Evolutionary conservation across 2,797 vertebrate genomes (phyloP).

Genomic region (Helarctos malayanus): DNA sequence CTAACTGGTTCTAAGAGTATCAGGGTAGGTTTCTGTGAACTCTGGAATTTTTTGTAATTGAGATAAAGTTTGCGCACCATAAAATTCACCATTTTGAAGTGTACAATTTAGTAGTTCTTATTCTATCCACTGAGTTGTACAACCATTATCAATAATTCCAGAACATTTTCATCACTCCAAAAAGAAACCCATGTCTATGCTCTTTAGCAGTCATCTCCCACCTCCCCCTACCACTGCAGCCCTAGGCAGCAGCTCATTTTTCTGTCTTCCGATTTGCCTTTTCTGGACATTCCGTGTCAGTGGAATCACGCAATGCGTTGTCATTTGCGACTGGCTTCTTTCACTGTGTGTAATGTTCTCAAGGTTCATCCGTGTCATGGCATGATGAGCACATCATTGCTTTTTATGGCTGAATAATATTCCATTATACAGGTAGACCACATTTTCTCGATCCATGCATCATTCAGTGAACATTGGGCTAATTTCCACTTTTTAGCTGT

Average conservation of each 20-base stretch:
- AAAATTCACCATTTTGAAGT: not conserved
- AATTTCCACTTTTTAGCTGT: not conserved
- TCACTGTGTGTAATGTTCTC: not conserved
- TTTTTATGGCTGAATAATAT: not conserved
- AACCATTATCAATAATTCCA: not conserved
- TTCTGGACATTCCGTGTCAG: not conserved
- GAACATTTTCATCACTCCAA: not conserved
- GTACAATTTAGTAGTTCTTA: not conserved
- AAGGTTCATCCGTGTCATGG: not conserved
- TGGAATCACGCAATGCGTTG: fast-evolving
- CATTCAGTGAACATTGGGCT: not conserved
- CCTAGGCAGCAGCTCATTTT: not conserved
- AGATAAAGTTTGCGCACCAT: not conserved
- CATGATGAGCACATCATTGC: not conserved
- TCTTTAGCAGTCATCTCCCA: not conserved
- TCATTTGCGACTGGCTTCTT: not conserved
- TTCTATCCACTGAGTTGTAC: not conserved
- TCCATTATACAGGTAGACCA: fast-evolving
- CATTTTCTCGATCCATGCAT: not conserved
- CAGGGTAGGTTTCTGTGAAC: not conserved
- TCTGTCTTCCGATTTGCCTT: fast-evolving
- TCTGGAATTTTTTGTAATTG: not conserved
- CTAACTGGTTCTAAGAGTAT: not conserved
- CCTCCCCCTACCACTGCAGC: not conserved
- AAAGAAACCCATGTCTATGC: not conserved